phyloP scores from a whole-genome alignment of 1,140 invertebrate species.

The Delia radicum region DNA sequence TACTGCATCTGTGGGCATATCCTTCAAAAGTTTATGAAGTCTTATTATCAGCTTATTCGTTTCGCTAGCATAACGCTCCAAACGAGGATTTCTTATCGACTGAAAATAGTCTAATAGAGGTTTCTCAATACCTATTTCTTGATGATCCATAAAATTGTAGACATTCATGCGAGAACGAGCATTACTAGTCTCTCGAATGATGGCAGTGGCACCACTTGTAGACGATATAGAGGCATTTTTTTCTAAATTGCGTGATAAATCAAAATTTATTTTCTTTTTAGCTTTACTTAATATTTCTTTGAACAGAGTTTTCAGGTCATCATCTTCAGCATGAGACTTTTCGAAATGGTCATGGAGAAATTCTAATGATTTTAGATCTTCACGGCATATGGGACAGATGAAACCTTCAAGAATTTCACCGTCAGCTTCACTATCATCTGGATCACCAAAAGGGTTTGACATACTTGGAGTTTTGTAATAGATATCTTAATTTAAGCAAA shows the following conservation, averaged over 20 bases:
- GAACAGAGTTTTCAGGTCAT: slow-evolving; percentile 78
- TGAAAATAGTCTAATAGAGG: slow-evolving; percentile 80
- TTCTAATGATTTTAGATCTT: slow-evolving; percentile 79
- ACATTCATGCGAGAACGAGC: slow-evolving; percentile 44
- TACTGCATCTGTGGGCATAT: slow-evolving; percentile 76
- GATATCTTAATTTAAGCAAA: background rate
- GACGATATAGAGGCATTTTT: slow-evolving; percentile 53
- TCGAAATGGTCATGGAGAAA: slow-evolving; percentile 87
- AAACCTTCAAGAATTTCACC: slow-evolving; percentile 84
- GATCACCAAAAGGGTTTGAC: slow-evolving; percentile 29
- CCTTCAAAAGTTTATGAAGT: slow-evolving; percentile 85
- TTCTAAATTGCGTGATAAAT: slow-evolving; percentile 61
- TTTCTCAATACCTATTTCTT: slow-evolving; percentile 66
- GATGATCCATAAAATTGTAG: slow-evolving; percentile 63
- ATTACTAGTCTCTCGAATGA: slow-evolving; percentile 36
- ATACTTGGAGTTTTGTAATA: background rate
- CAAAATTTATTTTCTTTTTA: slow-evolving; percentile 73
- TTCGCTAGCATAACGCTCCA: slow-evolving; percentile 88
- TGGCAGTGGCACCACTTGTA: background rate
- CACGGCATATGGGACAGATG: slow-evolving; percentile 90
- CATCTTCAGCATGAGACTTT: slow-evolving; percentile 82
- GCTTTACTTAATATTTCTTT: slow-evolving; percentile 89
- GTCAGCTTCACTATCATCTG: slow-evolving; percentile 21
- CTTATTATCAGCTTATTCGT: slow-evolving; percentile 95
- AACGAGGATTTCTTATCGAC: slow-evolving; percentile 67